Base-by-base conservation (phyloP, 53 echinoderm and acorn worm genomes). In the Paracentrotus lividus region DNA sequence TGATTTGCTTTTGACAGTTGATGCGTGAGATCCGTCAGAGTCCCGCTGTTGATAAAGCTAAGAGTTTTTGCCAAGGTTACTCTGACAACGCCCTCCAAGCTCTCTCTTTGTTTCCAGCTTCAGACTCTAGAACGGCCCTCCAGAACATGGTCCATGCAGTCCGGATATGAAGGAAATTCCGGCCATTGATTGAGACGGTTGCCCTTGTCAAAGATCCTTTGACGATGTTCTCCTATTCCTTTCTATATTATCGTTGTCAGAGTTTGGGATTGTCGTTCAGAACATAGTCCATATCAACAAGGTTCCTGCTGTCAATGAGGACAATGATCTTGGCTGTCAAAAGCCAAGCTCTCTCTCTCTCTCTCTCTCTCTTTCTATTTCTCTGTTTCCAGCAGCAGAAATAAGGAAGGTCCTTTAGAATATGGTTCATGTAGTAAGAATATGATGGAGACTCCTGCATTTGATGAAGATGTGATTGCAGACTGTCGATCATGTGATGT, bases 81-180 rank as follows among this genome's bases (percentile, higher is more conserved):
- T 94, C 85, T 1, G 85, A 97, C 72, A 91, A 65, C 42, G 95
- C 98, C 8, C 88, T 94, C 20, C 87, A 95, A 24, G 96, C 95
- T 13, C 95, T 98, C 0, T 47, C 55, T 8, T 86, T 57, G 2
- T 98, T 97, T 57, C 97, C 97, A 0, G 49, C 84, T 10, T 95
- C 94, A 4, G 96, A 98, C 53, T 95, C 98, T 0, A 95, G 90
- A 59, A 89, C 90, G 8, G 96, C 98, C 14, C 90, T 97, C 32
- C 51, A 93, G 56, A 97, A 98, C 16, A 97, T 98, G 94, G 94
- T 96, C 24, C 89, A 93, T 76, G 97, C 98, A 1, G 91, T 97
- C 18, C 95, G 93, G 47, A 90, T 55, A 93, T 95, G 69, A 64
- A 64, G 5, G 5, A 31, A 10, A 64, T 8, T 13, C 64, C 29